Base-by-base conservation (phyloP, 2,888 invertebrate genomes). In the Antheraea yamamai region DNA sequence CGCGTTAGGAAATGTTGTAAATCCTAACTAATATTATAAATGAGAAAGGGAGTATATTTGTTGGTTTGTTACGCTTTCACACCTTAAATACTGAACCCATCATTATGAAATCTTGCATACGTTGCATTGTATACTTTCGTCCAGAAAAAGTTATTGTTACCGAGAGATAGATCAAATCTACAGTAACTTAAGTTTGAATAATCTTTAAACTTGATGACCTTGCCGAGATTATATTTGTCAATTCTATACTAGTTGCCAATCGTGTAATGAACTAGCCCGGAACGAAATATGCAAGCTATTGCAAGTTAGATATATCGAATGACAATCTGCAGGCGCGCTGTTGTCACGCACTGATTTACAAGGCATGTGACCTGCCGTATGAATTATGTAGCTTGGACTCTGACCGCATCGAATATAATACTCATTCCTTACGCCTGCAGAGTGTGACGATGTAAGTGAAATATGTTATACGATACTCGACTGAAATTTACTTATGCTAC, bases 331-430 rank as follows among this genome's bases (percentile, higher is more conserved):
- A 85, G 83, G 79, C 79, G 84, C 79, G 83, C 81, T 83, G 83
- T 78, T 82, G 88, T 85, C 88, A 87, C 85, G 90, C 89, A 85
- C 90, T 85, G 85, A 84, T 89, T 89, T 88, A 82, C 85, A 83
- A 81, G 85, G 84, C 82, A 89, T 89, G 87, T 82, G 84, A 86
- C 85, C 85, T 82, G 79, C 76, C 85, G 80, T 78, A 58, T 47
- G 64, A 20, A 73, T 73, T 75, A 70, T 75, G 64, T 30, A 66
- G 30, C 30, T 66, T 66, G 64, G 64, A 66, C 64, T 66, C 26
- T 66, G 64, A 30, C 64, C 64, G 64, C 64, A 66, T 66, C 64
- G 64, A 66, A 66, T 66, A 66, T 66, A 66, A 66, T 20, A 30
- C 64, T 6, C 64, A 66, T 66, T 66, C 64, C 64, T 66, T 66